Evolutionary conservation across 1,140 invertebrate species (phyloP).

Genomic region (Caenorhabditis inopinata): DNA sequence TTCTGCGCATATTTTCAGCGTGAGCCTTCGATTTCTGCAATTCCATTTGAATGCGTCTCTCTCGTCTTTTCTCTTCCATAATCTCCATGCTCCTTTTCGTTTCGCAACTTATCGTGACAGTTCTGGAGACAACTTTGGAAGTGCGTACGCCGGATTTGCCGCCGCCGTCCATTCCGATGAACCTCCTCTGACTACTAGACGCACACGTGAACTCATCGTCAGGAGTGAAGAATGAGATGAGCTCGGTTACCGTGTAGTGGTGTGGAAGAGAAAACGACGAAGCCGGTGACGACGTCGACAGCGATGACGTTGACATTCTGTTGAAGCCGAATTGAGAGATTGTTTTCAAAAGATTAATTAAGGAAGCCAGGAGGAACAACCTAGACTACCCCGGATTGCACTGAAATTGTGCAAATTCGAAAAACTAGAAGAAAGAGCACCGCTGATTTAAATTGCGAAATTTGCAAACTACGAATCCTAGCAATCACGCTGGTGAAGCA

Average conservation of each 20-base stretch:
- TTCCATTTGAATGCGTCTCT: background rate
- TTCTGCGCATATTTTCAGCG: background rate
- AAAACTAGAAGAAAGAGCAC: too few relatives aligned
- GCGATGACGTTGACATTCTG: background rate
- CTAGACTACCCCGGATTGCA: background rate
- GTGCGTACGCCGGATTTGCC: constrained; percentile 3
- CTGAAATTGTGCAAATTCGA: too few relatives aligned
- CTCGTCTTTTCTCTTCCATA: background rate
- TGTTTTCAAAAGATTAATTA: background rate
- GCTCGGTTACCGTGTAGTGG: background rate
- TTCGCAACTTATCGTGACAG: background rate
- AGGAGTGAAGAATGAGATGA: background rate
- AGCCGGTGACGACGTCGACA: background rate
- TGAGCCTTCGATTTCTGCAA: background rate
- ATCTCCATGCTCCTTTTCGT: background rate
- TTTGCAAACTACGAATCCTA: too few relatives aligned
- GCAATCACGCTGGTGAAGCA: too few relatives aligned
- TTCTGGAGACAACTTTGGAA: background rate
- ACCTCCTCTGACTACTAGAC: too few relatives aligned
- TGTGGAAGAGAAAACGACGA: background rate
- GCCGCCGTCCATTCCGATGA: too few relatives aligned
- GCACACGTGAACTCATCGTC: too few relatives aligned
- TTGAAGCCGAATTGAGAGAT: background rate
- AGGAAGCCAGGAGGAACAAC: background rate
- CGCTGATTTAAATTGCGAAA: too few relatives aligned